These are phyloP conservation scores for Macrocentrus cingulum DNA, from an alignment of 1,140 invertebrate species.

Conservation along the genomic window DNA sequence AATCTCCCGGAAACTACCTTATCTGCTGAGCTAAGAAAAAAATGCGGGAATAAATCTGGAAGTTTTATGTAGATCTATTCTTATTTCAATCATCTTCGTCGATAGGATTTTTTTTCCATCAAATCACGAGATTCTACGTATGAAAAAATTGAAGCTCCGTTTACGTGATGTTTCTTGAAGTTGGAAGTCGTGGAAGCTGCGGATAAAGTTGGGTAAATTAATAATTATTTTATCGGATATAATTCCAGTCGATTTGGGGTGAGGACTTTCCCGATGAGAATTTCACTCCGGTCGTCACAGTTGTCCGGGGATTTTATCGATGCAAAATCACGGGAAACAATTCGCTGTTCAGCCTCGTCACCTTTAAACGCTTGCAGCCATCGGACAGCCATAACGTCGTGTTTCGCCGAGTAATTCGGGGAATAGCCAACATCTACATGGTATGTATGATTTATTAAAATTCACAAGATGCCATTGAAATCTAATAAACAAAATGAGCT, in stretches of 20 bases:
- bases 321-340: slow-evolving; percentile 61
- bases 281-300: slow-evolving; percentile 68
- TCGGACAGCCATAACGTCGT: slow-evolving; percentile 61
- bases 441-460: slow-evolving; percentile 35
- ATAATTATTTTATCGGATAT: slow-evolving; percentile 65
- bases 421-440: slow-evolving; percentile 41
- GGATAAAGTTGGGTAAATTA: slow-evolving; percentile 55
- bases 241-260: slow-evolving; percentile 73
- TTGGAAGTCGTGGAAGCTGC: slow-evolving; percentile 39
- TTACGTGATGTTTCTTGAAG: slow-evolving; percentile 50
- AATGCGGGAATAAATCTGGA: too few relatives aligned
- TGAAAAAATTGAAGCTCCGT: too few relatives aligned
- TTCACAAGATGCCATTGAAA: too few relatives aligned
- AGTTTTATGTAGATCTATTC: too few relatives aligned
- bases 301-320: slow-evolving; percentile 63
- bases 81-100: too few relatives aligned
- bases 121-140: too few relatives aligned
- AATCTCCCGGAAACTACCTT: too few relatives aligned
- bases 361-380: slow-evolving; percentile 60
- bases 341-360: slow-evolving; percentile 71
- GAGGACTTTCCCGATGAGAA: slow-evolving; percentile 71
- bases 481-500: too few relatives aligned
- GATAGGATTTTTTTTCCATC: too few relatives aligned
- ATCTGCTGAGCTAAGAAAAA: too few relatives aligned
- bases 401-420: slow-evolving; percentile 59